Base-by-base conservation (phyloP, 2,888 invertebrate species). In the Eucriotettix oculatus region DNA sequence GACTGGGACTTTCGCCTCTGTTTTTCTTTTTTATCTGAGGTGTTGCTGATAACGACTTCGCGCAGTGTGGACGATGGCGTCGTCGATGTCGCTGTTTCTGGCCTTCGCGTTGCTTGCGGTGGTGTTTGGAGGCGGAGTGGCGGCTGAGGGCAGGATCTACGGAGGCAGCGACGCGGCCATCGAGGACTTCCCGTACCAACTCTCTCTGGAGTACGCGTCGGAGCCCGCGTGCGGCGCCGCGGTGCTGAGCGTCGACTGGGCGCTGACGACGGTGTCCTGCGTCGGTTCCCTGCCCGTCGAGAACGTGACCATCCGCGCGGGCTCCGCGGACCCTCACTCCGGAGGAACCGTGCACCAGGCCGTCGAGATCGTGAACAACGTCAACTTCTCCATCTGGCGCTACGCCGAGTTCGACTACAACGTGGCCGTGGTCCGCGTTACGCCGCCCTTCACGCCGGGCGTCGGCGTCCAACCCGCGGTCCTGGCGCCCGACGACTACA, bases 251-350 rank as follows among this genome's bases (percentile, higher is more conserved):
- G 14, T 17, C 12, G 16, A 54, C n/a, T 62, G 56, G 14, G 62
- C 60, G 10, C 16, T 62, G n/a, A 62, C 62, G 0, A 60, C 62
- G 16, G 62, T 60, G 12, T 60, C 59, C n/a, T 62, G 62, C 41
- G 56, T 60, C 2, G 42, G 54, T 42, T 52, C 48, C 29, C 16
- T 42, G 40, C n/a, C 41, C 12, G 41, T 58, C 11, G 14, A 16
- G 42, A 44, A 12, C 17, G 44, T 62, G 10, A 54, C 54, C 40
- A 9, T 62, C 52, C 55, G 54, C 9, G 60, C 62, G 10, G 60
- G 60, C 43, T 48, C 54, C 55, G 52, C 42, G 10, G 14, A 44
- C 9, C 16, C 43, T 9, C 43, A 42, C 43, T 12, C 10, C 1
- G 60, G 62, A 10, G 62, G 60, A n/a, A 16, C 55, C 11, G 52